A percentile compares a stretch with the other conserved stretches of the same genome.
phyloP scores from a whole-genome alignment of 2,113 vertebrate species.

The Indicator indicator region DNA sequence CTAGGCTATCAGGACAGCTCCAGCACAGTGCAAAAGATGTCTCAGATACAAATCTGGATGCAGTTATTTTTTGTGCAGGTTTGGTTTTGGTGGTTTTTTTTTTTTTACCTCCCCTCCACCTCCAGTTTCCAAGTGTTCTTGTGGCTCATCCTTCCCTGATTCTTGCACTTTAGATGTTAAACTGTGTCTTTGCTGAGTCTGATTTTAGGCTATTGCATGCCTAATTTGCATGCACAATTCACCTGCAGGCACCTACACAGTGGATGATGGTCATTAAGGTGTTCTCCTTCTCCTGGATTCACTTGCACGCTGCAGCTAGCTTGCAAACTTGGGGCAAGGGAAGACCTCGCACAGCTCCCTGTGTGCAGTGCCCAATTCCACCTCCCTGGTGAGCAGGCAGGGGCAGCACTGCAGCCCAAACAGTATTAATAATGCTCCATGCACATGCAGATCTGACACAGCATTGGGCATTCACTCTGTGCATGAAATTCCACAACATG shows the following conservation, averaged over 20 bases:
- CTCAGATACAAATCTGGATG: not conserved
- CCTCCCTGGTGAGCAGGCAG: not conserved
- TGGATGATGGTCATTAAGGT: not conserved
- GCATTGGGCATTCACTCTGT: not conserved
- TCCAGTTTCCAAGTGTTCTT: not conserved
- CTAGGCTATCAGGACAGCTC: not conserved
- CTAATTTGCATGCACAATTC: not conserved
- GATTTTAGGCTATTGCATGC: not conserved
- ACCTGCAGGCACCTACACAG: not conserved
- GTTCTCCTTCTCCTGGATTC: not conserved
- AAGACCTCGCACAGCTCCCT: fast-evolving
- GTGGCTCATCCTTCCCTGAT: not conserved
- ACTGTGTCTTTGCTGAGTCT: not conserved
- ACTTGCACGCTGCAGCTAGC: not conserved
- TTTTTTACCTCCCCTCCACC: not conserved
- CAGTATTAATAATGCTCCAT: not conserved
- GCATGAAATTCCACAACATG: not conserved
- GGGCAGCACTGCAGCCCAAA: not conserved
- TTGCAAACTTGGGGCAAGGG: not conserved
- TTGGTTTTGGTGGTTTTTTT: too few relatives aligned
- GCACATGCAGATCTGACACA: not conserved
- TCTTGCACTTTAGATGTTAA: not conserved
- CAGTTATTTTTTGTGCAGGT: not conserved
- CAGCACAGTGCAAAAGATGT: not conserved
- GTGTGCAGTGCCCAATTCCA: fast-evolving